These are phyloP conservation scores for Rhynchomys soricoides DNA, from an alignment of 2,113 vertebrate species.

Conservation along the genomic window DNA sequence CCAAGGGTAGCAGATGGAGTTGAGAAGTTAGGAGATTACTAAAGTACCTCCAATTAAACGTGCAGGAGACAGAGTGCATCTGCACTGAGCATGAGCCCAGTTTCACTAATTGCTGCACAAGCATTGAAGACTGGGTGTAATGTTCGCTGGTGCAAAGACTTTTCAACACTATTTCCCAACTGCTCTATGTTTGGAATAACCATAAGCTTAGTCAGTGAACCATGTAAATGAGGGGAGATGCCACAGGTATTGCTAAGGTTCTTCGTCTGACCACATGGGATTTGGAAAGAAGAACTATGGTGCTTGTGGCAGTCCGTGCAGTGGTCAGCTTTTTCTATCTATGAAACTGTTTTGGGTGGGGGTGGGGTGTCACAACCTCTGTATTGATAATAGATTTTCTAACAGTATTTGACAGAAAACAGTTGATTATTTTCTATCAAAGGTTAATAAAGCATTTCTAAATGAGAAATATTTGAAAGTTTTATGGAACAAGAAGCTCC, in stretches of 20 bases:
- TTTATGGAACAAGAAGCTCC: neutral
- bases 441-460: neutral
- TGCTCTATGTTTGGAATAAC: neutral
- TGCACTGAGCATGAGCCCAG: neutral
- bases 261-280: neutral
- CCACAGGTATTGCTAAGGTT: neutral
- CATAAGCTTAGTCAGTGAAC: neutral
- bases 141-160: neutral
- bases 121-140: neutral
- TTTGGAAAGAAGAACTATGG: neutral
- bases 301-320: neutral
- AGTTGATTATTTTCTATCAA: neutral
- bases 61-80: neutral
- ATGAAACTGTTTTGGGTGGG: neutral
- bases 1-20: rapidly evolving
- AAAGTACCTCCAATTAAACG: neutral
- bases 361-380: neutral
- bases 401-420: neutral
- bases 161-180: rapidly evolving
- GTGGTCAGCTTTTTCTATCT: neutral
- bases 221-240: neutral
- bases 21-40: neutral
- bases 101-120: neutral
- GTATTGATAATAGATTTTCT: neutral
- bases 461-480: neutral